phyloP scores from a whole-genome alignment of 2,113 vertebrate genomes.

The Lamprologus tigripictilis region DNA sequence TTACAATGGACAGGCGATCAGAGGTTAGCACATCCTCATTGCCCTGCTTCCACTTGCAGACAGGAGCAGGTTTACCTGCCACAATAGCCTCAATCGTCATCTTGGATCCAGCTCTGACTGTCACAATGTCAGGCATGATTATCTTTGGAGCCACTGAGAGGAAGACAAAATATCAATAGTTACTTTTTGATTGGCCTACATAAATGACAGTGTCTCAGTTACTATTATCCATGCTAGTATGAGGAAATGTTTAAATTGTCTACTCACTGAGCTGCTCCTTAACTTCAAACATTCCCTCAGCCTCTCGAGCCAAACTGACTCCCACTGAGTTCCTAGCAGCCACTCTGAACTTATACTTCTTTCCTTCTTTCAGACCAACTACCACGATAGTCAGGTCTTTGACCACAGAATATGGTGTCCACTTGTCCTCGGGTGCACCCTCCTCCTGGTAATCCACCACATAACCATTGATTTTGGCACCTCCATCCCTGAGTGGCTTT shows the following conservation, averaged over 20 bases:
- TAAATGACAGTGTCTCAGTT: too few species aligned
- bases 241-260: neutral
- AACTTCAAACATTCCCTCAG: conserved; percentile 89
- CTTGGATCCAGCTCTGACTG: conserved; percentile 88
- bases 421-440: conserved; percentile 80
- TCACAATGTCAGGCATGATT: conserved; percentile 86
- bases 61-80: conserved; percentile 87
- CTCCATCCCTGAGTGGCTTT: conserved; percentile 90
- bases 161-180: neutral
- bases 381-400: conserved; percentile 94
- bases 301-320: conserved; percentile 85
- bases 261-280: conserved; percentile 97
- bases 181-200: neutral
- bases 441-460: conserved; percentile 89
- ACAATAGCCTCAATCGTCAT: conserved; percentile 88
- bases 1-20: conserved; percentile 85
- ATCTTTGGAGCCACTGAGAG: conserved; percentile 88
- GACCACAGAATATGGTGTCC: conserved; percentile 93
- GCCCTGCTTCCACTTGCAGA: conserved; percentile 87
- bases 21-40: conserved; percentile 84
- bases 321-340: conserved; percentile 92
- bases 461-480: conserved; percentile 93
- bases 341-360: conserved; percentile 94
- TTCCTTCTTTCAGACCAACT: conserved; percentile 91
- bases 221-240: neutral